Base-by-base conservation (phyloP, 2,888 invertebrate species). In the Apamea anceps region DNA sequence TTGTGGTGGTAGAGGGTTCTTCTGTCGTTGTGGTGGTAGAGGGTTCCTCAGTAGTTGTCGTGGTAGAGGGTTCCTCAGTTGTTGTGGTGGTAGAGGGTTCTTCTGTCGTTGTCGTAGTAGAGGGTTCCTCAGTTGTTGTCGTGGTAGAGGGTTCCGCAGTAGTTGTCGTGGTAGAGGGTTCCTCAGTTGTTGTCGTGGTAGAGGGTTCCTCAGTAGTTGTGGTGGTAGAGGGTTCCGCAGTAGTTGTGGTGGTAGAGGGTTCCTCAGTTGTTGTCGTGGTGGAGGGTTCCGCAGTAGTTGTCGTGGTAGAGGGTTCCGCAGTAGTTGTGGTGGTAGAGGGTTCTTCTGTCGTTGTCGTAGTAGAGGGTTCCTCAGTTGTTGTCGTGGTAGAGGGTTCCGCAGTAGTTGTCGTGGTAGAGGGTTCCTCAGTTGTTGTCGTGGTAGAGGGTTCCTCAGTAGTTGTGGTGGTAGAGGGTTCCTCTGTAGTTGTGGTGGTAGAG, bases 141-240 rank as follows among this genome's bases (percentile, higher is more conserved):
- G 75, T 70, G 12, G 51, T 51, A 2, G 51, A 15, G 8, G 82
- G 62, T 4, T 10, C 74, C 37, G 73, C 62, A 1, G 80, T 68
- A 1, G 80, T 75, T 2, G 84, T 84, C 2, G 82, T 84, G 1
- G 80, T 86, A 1, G 80, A 25, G 0, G 79, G 32, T 21, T 3
- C 77, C 2, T 63, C 67, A n/a, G 77, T 65, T 0, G 75, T 75
- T 12, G 57, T 57, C 25, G 54, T 66, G 0, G 57, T 57, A 21
- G 45, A 13, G 1, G 74, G 60, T 1, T 13, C 80, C 15, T 67
- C 60, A 4, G 80, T 83, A 1, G 79, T 85, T 0, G 32, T 32
- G 7, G 74, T 51, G 0, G 51, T 75, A 0, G 75, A 2, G 0
- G 70, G 70, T 7, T 21, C 75, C 10, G 60, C 54, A 8, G 66